Conservation (phyloP, 1,140 invertebrate genomes). For the Lethrus apterus region DNA sequence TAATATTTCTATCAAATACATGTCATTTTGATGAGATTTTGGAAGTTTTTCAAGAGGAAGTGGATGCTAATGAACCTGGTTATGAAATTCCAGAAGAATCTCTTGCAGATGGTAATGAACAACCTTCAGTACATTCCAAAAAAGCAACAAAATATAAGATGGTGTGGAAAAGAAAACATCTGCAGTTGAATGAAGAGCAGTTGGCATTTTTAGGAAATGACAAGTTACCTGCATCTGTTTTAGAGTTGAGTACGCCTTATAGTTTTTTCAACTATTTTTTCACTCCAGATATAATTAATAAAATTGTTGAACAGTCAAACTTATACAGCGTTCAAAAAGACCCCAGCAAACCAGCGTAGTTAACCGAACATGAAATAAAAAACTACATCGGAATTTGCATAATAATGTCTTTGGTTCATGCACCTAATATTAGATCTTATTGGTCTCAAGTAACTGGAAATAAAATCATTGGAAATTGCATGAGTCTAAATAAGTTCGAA, state of each 20-base stretch:
- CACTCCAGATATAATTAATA: constrained; percentile 6
- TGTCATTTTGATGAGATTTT: no score
- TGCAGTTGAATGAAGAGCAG: constrained; percentile 3
- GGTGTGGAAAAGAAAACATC: neutral
- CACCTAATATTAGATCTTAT: constrained; percentile 31
- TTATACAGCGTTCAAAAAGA: neutral
- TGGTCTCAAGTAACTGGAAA: constrained; percentile 34
- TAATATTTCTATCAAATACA: no score
- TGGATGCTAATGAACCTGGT: no score
- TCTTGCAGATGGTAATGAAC: no score
- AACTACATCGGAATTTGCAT: no score
- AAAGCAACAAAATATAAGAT: constrained; percentile 2
- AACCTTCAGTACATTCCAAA: no score
- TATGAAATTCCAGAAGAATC: no score
- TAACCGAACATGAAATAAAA: constrained; percentile 1
- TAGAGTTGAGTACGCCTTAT: constrained; percentile 1
- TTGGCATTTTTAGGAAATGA: neutral
- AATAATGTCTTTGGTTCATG: constrained; percentile 35
- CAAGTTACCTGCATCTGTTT: neutral
- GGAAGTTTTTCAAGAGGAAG: no score
- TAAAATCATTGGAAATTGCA: constrained; percentile 32
- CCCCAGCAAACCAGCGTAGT: neutral
- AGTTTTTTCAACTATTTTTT: constrained; percentile 3
- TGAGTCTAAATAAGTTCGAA: constrained; percentile 37
- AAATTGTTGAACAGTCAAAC: constrained; percentile 1